phyloP scores from a whole-genome alignment of 2,797 vertebrate genomes.

The Bufotes viridis region DNA sequence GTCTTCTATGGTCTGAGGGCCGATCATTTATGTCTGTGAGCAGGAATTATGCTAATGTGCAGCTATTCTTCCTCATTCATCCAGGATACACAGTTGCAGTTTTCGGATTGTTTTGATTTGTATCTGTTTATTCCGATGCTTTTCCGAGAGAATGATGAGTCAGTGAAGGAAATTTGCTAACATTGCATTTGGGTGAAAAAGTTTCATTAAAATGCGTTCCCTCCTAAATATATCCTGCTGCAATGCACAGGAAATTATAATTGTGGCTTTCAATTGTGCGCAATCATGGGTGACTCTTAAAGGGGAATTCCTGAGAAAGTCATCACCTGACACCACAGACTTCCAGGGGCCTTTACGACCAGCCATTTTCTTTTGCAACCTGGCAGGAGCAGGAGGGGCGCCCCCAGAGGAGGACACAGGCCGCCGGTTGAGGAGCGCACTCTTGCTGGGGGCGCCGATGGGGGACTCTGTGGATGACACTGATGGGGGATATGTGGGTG shows the following conservation, averaged over 20 bases:
- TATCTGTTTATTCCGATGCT: neutral
- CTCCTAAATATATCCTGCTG: neutral
- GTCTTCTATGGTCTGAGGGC: neutral
- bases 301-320: no score
- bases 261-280: no score
- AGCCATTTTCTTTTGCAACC: no score
- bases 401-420: no score
- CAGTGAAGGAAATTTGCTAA: neutral
- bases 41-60: conserved; percentile 22
- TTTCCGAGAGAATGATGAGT: neutral
- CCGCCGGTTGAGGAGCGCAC: no score
- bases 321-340: no score
- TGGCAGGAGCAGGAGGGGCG: no score
- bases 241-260: neutral
- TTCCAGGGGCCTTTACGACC: no score
- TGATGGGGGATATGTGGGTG: no score
- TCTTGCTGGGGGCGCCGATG: no score
- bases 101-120: neutral
- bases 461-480: no score
- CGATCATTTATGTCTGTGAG: conserved; percentile 1
- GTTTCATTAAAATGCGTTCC: neutral
- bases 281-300: no score
- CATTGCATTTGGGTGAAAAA: neutral
- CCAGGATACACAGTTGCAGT: neutral
- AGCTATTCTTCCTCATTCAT: neutral